phyloP scores from a whole-genome alignment of 2,113 vertebrate genomes.

The Ptilorrhoa leucosticta region DNA sequence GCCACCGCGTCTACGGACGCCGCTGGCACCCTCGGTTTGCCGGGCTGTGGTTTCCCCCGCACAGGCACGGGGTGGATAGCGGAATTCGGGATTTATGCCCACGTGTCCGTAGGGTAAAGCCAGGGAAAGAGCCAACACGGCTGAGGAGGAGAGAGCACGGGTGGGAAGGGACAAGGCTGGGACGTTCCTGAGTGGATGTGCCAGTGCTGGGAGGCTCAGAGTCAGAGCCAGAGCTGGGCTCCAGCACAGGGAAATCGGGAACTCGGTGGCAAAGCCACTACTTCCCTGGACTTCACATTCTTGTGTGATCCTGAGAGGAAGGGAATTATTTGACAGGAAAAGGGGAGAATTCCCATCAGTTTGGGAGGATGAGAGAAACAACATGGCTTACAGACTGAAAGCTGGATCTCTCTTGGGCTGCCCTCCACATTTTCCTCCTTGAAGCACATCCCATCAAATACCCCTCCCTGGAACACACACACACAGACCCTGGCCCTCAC shows the following conservation, averaged over 20 bases:
- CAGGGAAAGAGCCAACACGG: background rate
- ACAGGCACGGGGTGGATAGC: accelerated
- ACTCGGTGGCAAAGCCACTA: accelerated
- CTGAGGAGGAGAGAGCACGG: accelerated
- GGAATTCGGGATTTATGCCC: background rate
- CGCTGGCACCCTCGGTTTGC: accelerated
- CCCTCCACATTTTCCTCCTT: background rate
- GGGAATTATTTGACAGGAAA: background rate
- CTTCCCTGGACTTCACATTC: background rate
- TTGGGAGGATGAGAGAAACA: background rate
- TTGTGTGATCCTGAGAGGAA: background rate
- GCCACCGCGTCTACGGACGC: accelerated
- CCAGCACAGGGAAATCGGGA: accelerated
- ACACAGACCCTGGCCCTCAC: background rate
- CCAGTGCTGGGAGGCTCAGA: background rate
- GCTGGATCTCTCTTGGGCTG: too few species aligned
- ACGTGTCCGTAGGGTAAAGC: accelerated
- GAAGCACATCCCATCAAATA: accelerated
- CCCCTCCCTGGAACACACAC: background rate
- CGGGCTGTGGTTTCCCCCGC: accelerated
- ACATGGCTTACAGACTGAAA: background rate
- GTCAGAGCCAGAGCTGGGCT: background rate
- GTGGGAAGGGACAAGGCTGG: background rate
- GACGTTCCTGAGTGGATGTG: background rate
- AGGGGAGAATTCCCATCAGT: background rate